These are phyloP conservation scores for Meteorus sp. DNA, from an alignment of 1,140 invertebrate genomes.

Conservation along the genomic window DNA sequence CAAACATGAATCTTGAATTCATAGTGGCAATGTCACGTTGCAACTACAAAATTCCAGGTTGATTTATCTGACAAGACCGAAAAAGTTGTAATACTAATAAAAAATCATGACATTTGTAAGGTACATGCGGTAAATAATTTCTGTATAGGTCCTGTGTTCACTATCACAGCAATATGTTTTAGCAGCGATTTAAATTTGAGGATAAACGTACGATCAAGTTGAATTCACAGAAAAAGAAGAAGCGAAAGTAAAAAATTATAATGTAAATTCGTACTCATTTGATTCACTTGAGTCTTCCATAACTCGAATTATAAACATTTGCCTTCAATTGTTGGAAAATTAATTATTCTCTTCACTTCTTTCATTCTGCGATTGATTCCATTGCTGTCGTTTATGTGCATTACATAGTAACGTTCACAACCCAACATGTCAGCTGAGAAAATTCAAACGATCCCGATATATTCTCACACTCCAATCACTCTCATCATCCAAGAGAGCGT, in stretches of 20 bases:
- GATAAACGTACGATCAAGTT: slow-evolving; percentile 36
- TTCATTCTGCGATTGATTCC: slow-evolving; percentile 8
- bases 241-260: background rate
- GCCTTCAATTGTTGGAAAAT: too few species aligned
- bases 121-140: background rate
- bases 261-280: background rate
- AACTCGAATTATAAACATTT: background rate
- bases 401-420: slow-evolving; percentile 26
- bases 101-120: background rate
- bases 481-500: slow-evolving; percentile 18
- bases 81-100: background rate
- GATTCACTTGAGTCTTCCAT: background rate
- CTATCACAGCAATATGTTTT: slow-evolving; percentile 52
- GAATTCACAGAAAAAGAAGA: slow-evolving; percentile 14
- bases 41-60: too few species aligned
- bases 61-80: too few species aligned
- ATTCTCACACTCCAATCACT: slow-evolving; percentile 41
- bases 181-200: slow-evolving; percentile 39
- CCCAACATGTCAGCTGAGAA: slow-evolving; percentile 8
- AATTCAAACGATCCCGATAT: slow-evolving; percentile 30
- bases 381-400: slow-evolving; percentile 40
- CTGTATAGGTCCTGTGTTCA: slow-evolving; percentile 55
- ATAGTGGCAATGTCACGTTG: background rate
- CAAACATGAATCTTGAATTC: background rate
- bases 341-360: background rate